Base-by-base conservation (phyloP, 2,113 vertebrate species). In the Tonatia bakeri region DNA sequence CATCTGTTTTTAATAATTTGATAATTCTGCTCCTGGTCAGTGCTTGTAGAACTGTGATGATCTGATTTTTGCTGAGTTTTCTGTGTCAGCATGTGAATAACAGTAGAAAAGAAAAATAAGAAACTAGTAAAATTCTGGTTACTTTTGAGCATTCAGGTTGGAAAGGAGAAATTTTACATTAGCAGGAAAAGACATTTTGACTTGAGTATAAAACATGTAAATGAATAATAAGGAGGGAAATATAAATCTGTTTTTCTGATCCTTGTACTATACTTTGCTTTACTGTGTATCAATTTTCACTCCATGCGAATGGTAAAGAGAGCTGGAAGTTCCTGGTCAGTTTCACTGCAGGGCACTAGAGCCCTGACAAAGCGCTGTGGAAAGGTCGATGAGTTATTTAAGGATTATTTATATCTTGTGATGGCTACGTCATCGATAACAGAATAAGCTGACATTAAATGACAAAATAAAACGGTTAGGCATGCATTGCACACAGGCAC, bases 351-450 rank as follows among this genome's bases (percentile, higher is more conserved):
- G 52, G 69, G 64, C 15, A 40, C n/a, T 28, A 61, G 93, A 77
- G 13, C 36, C 52, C 65, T 61, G 90, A 96, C 38, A 87, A 87
- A 92, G 61, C 75, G 50, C 73, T 75, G 14, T 1, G 9, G 47
- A 59, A 91, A 95, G 36, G 38, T n/a, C 84, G 89, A 86, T 40
- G 83, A 94, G 95, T 89, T 75, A 72, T 93, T 94, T 89, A 95
- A 89, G 90, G 81, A 83, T 79, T 96, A 92, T 87, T 97, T 97
- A 72, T 88, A 70, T 64, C 75, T 77, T 84, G 22, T 81, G 86
- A 96, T 91, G 94, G 56, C 36, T 84, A n/a, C 50, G 56, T 67
- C 86, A 96, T 97, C 45, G 96, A 96, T 97, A 96, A 97, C 95
- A 91, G 82, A 96, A 87, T 75, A 89, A 87, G 50, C 83, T 96